Evolutionary conservation across 2,888 invertebrate genomes (phyloP).

Genomic region (Megastigmus dorsalis): DNA sequence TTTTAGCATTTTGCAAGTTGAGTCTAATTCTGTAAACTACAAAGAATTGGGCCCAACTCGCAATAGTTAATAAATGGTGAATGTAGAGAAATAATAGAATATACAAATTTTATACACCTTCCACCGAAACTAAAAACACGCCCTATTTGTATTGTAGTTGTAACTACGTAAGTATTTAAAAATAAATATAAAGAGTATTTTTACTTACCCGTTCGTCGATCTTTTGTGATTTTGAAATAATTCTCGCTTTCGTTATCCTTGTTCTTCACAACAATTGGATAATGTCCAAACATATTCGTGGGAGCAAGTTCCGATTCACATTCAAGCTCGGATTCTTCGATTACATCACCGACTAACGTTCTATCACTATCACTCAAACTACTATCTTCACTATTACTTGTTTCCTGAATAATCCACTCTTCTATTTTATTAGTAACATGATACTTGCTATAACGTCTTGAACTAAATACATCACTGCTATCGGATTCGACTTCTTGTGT

Average conservation of each 20-base stretch:
- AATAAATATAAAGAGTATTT: not conserved
- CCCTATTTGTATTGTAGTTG: too few relatives aligned
- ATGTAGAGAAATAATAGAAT: too few relatives aligned
- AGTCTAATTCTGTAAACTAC: too few relatives aligned
- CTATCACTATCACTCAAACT: slow-evolving; percentile 85
- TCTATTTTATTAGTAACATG: too few relatives aligned
- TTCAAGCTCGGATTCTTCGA: slow-evolving; percentile 70
- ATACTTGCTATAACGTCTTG: too few relatives aligned
- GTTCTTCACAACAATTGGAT: not conserved
- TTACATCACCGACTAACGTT: slow-evolving; percentile 79
- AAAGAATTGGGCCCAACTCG: too few relatives aligned
- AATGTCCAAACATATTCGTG: not conserved
- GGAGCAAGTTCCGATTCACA: slow-evolving; percentile 2
- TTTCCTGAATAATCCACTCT: slow-evolving; percentile 75
- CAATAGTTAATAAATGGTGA: too few relatives aligned
- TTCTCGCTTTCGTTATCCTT: slow-evolving; percentile 11
- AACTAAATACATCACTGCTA: not conserved
- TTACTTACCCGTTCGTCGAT: slow-evolving; percentile 33
- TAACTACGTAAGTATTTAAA: slow-evolving; percentile 13
- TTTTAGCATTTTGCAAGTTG: too few relatives aligned
- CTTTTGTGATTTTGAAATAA: slow-evolving; percentile 21
- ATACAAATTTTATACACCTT: not conserved
- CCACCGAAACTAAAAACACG: too few relatives aligned
- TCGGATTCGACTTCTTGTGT: not conserved
- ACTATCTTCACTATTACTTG: slow-evolving; percentile 85